Evolutionary conservation across 1,140 invertebrate genomes (phyloP).

Genomic region (Achatina immaculata): DNA sequence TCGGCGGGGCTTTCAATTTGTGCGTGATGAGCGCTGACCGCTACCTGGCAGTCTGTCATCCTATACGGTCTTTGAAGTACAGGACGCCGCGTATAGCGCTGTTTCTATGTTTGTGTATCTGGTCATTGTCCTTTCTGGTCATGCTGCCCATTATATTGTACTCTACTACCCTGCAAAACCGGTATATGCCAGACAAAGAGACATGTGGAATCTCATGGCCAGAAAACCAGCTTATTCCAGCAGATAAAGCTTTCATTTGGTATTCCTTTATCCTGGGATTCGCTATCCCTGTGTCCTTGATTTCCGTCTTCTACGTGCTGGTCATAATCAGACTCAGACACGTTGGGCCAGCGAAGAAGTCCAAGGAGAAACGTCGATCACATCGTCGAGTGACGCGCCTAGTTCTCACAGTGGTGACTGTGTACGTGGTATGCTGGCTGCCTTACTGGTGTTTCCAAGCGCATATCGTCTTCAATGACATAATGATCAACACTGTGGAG

Average conservation of each 20-base stretch:
- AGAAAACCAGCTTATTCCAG: conserved; percentile 58
- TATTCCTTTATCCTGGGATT: conserved; percentile 95
- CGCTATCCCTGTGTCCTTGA: conserved; percentile 89
- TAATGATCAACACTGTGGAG: background rate
- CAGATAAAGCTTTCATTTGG: conserved; percentile 67
- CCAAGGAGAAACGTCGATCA: conserved; percentile 92
- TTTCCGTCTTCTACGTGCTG: conserved; percentile 93
- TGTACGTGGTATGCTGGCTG: conserved; percentile 96
- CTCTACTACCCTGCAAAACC: conserved; percentile 74
- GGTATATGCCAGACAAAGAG: conserved; percentile 40
- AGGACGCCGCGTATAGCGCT: conserved; percentile 66
- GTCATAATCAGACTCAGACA: conserved; percentile 86
- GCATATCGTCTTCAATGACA: conserved; percentile 51
- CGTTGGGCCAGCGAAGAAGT: conserved; percentile 74
- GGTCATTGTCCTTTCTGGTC: conserved; percentile 71
- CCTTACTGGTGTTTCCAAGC: conserved; percentile 92
- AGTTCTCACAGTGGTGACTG: conserved; percentile 94
- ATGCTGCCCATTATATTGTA: conserved; percentile 93
- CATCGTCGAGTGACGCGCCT: conserved; percentile 93
- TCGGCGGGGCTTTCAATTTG: conserved; percentile 92
- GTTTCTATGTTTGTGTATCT: conserved; percentile 69
- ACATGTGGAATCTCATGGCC: conserved; percentile 65
- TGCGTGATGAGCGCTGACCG: conserved; percentile 96
- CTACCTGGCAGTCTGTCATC: conserved; percentile 97
- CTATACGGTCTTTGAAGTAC: conserved; percentile 84